Percentiles rank a stretch among this genome's conserved stretches.
Evolutionary conservation across 2,797 vertebrate genomes (phyloP).

Genomic region (Nyctibius grandis): DNA sequence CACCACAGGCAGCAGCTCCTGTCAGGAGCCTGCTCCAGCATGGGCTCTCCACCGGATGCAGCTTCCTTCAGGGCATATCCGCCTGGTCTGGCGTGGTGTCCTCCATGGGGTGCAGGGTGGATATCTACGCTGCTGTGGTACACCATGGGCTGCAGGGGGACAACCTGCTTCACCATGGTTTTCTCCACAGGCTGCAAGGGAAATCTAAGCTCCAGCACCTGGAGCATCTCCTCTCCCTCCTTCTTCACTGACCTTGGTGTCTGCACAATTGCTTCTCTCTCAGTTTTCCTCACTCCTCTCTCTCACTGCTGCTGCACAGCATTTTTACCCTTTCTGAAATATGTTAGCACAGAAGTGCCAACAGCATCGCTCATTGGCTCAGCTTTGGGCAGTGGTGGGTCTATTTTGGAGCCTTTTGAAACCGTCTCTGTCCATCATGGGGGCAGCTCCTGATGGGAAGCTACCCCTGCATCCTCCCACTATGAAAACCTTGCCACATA

Average conservation of each 20-base stretch:
- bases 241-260: no score
- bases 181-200: no score
- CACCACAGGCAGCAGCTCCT: background rate
- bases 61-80: background rate
- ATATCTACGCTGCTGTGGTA: background rate
- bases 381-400: background rate
- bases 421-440: background rate
- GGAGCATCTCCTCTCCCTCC: no score
- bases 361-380: background rate
- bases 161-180: no score
- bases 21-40: no score
- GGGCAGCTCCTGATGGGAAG: background rate
- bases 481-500: background rate
- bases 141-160: background rate
- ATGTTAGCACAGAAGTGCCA: no score
- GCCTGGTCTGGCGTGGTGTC: background rate
- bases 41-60: no score
- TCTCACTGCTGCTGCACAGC: background rate
- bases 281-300: background rate
- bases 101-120: background rate
- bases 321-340: background rate
- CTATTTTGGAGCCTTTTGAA: background rate
- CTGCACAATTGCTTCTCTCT: background rate
- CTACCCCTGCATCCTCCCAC: background rate
- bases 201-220: no score